A percentile compares a stretch with the other conserved stretches of the same genome.
Evolutionary conservation across 2,797 vertebrate genomes (phyloP).

Genomic region (Fundulus diaphanus): DNA sequence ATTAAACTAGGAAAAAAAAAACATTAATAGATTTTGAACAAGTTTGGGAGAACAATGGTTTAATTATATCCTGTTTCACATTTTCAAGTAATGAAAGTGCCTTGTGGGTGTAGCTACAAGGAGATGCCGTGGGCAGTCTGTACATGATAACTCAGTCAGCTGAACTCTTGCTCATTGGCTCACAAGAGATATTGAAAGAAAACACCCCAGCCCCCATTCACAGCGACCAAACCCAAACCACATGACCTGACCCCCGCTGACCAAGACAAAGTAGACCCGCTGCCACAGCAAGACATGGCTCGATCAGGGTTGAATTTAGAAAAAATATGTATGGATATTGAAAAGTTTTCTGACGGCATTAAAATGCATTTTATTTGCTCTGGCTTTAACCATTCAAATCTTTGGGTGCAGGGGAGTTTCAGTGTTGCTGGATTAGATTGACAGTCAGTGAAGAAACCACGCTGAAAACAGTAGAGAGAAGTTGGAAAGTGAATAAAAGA

Average conservation of each 20-base stretch:
- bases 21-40: not conserved
- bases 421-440: slow-evolving; percentile 28
- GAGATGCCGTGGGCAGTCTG: slow-evolving; percentile 41
- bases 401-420: not conserved
- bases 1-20: not conserved
- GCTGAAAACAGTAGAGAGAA: not conserved
- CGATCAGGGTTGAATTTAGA: slow-evolving; percentile 15
- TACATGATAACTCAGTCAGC: slow-evolving; percentile 68
- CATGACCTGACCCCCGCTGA: slow-evolving; percentile 68
- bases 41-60: not conserved
- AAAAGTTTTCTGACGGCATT: not conserved
- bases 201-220: slow-evolving; percentile 69
- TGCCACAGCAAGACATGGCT: slow-evolving; percentile 3
- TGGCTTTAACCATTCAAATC: not conserved
- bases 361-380: not conserved
- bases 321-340: slow-evolving; percentile 1
- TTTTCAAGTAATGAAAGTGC: slow-evolving; percentile 23
- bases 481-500: not conserved
- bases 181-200: slow-evolving; percentile 77
- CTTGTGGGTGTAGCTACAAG: slow-evolving; percentile 19
- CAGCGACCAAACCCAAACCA: slow-evolving; percentile 58
- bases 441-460: not conserved
- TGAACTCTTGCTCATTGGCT: slow-evolving; percentile 77
- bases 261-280: slow-evolving; percentile 38
- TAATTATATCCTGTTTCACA: not conserved